Evolutionary conservation across 1,140 invertebrate genomes (phyloP).

Genomic region (Neodiprion lecontei): DNA sequence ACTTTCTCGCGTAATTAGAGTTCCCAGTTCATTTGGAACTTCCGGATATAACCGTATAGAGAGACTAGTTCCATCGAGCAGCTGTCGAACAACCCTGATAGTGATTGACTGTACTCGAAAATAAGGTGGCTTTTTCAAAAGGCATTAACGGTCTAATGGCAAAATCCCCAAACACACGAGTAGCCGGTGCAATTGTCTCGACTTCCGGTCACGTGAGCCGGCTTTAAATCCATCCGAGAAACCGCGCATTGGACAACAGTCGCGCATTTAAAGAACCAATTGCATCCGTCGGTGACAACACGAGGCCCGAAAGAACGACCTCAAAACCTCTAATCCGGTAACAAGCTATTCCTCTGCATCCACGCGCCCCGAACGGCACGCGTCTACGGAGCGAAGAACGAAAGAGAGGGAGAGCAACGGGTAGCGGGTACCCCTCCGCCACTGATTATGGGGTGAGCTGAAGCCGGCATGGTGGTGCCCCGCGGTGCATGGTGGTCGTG

Average conservation of each 20-base stretch:
- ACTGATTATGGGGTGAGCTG: constrained; percentile 54
- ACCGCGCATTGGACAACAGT: too few species aligned
- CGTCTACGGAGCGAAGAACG: constrained; percentile 31
- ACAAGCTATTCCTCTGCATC: constrained; percentile 39
- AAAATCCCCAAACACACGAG: too few species aligned
- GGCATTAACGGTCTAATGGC: too few species aligned
- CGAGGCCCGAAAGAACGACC: constrained; percentile 40
- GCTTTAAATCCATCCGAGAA: too few species aligned
- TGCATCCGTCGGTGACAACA: neutral
- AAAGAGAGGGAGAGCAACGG: constrained; percentile 28
- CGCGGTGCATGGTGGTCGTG: constrained; percentile 38
- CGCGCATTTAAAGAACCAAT: too few species aligned
- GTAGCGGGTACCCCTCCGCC: constrained; percentile 40
- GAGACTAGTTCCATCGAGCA: too few species aligned
- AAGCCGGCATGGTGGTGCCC: constrained; percentile 48
- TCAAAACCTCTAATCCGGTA: constrained; percentile 60
- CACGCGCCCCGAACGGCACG: constrained; percentile 41
- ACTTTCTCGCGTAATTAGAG: neutral
- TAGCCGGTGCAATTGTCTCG: too few species aligned
- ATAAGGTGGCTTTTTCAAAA: too few species aligned
- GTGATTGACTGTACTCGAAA: too few species aligned
- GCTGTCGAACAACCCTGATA: too few species aligned
- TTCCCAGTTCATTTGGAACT: neutral
- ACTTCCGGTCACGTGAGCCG: too few species aligned
- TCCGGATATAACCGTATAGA: neutral